Conservation (phyloP, 2,113 vertebrate species). For the Gadus chalcogrammus region DNA sequence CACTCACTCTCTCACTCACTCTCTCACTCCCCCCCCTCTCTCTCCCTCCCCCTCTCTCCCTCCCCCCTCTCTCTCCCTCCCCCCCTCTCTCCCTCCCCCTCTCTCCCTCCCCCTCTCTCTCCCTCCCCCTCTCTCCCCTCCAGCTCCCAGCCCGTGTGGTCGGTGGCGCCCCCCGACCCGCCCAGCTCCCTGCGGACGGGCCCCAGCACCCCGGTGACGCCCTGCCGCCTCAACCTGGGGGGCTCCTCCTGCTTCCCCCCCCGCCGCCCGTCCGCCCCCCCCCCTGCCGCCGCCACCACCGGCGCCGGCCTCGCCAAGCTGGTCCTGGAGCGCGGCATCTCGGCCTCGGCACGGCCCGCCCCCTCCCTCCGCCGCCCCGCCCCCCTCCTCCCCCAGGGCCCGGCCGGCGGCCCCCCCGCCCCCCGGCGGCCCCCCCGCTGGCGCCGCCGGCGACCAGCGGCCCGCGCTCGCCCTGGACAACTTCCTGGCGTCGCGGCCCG, state of each 20-base stretch:
- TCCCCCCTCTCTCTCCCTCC: no score
- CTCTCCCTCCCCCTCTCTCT: no score
- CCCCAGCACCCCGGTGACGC: slow-evolving; percentile 77
- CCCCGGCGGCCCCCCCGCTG: slow-evolving; percentile 65
- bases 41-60: no score
- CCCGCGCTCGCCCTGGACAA: slow-evolving; percentile 76
- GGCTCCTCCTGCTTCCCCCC: slow-evolving; percentile 72
- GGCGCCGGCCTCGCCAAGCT: slow-evolving; percentile 81
- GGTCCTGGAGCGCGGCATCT: slow-evolving; percentile 91
- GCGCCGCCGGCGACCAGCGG: slow-evolving; percentile 55
- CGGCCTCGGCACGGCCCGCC: slow-evolving; percentile 75
- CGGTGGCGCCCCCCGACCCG: slow-evolving; percentile 62
- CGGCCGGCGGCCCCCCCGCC: slow-evolving; percentile 43
- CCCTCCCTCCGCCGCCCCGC: slow-evolving; percentile 44
- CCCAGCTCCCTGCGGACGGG: slow-evolving; percentile 75
- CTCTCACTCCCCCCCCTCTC: no score
- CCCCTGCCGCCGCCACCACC: slow-evolving; percentile 69
- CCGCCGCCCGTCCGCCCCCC: slow-evolving; percentile 70
- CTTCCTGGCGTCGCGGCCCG: slow-evolving; percentile 92
- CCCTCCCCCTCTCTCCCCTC: background rate
- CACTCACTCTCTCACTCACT: no score
- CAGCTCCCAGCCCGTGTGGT: slow-evolving; percentile 48
- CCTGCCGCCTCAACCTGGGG: slow-evolving; percentile 82
- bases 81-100: no score
- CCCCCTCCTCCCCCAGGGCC: slow-evolving; percentile 41